Base-by-base conservation (phyloP, 2,888 invertebrate genomes). In the Hydrotaea cyrtoneurina region DNA sequence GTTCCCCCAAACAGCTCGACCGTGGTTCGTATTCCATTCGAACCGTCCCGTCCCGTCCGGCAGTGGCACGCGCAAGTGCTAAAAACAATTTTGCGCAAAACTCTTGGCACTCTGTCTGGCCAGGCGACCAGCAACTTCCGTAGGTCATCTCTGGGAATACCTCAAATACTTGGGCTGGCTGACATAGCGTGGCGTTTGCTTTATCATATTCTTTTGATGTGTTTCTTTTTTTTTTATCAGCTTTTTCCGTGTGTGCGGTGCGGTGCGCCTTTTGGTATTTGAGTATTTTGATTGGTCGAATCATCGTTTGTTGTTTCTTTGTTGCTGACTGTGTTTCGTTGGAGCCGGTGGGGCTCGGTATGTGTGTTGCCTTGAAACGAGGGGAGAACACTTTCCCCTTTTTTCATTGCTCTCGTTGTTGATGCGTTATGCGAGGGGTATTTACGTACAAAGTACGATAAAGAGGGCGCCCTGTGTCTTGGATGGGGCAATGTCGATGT, bases 31-130 rank as follows among this genome's bases (percentile, higher is more conserved):
- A n/a, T 73, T 23, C 55, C 31, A 43, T 21, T 36, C 11, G 31
- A 39, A 46, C 62, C 15, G n/a, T 26, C 39, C 21, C n/a, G 26
- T n/a, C n/a, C 4, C 57, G 57, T 57, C 23, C 57, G n/a, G 19
- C 21, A 8, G 1, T 15, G 43, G 64, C 73, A 78, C 86, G 85
- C 82, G 85, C 82, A 80, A 83, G 84, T 86, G 78, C 83, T 87
- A 84, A 87, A 86, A 86, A 88, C 87, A 89, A 90, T 91, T 92
- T 90, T 89, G 91, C 91, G 91, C 89, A 89, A 90, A 90, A 89
- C 89, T 91, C 92, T 90, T 92, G 92, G 91, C 90, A 92, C 92
- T 92, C 92, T 91, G 91, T 90, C 83, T 87, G 87, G 90, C 87
- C 88, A 91, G 92, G 92, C 88, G 81, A 87, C 43, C 91, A 92